Evolutionary conservation across 2,797 vertebrate genomes (phyloP).

Genomic region (Sebastes baramenuke): DNA sequence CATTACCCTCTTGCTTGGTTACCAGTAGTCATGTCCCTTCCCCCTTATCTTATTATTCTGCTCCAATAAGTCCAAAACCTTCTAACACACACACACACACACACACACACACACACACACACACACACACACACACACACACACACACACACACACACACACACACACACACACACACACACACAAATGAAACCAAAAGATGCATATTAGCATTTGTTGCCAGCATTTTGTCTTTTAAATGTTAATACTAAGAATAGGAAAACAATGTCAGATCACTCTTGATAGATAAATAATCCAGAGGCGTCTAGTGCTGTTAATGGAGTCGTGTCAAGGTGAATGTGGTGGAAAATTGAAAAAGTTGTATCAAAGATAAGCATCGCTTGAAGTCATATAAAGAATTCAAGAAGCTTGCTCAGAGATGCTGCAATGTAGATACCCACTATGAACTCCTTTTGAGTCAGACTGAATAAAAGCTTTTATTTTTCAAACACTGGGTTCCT

Average conservation of each 20-base stretch:
- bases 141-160: neutral
- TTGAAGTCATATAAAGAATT: slow-evolving; percentile 48
- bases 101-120: neutral
- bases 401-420: slow-evolving; percentile 10
- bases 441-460: slow-evolving; percentile 14
- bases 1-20: slow-evolving; percentile 30
- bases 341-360: slow-evolving; percentile 29
- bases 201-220: slow-evolving; percentile 9
- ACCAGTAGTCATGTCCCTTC: slow-evolving; percentile 35
- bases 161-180: neutral
- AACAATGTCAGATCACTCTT: slow-evolving; percentile 2
- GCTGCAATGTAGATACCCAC: neutral
- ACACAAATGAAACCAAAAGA: neutral
- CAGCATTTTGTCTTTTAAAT: slow-evolving; percentile 14
- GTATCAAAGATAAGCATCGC: slow-evolving; percentile 26
- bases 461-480: slow-evolving; percentile 6
- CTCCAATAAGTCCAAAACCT: slow-evolving; percentile 43
- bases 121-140: neutral
- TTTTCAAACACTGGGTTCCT: neutral
- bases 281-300: slow-evolving; percentile 34
- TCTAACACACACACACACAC: neutral
- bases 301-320: neutral
- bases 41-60: slow-evolving; percentile 54
- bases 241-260: slow-evolving; percentile 1
- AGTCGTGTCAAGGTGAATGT: slow-evolving; percentile 32